Percentiles rank a stretch among this genome's conserved stretches.
These are phyloP conservation scores for Hyposmocoma kahamanoa DNA, from an alignment of 1,140 invertebrate genomes.

Conservation along the genomic window DNA sequence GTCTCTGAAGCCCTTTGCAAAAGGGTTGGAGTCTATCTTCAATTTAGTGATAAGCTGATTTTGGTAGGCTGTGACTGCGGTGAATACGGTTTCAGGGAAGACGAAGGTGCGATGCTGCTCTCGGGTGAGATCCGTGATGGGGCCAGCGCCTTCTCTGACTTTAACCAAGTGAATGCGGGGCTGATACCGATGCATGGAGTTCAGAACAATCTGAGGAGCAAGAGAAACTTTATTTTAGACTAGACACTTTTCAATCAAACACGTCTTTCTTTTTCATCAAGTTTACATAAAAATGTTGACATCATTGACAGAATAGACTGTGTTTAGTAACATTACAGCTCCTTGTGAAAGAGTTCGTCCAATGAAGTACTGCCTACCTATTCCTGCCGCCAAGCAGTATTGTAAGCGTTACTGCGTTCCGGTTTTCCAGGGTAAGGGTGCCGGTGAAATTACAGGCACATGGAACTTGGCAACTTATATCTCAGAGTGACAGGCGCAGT, in stretches of 20 bases:
- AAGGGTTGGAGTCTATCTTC: constrained; percentile 96
- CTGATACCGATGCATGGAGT: constrained; percentile 99
- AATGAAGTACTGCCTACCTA: too few relatives aligned
- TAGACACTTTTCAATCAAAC: not conserved
- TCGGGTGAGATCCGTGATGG: constrained; percentile 83
- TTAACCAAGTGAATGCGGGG: constrained; percentile 94
- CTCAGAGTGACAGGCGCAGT: too few relatives aligned
- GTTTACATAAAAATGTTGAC: too few relatives aligned
- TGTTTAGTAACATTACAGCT: too few relatives aligned
- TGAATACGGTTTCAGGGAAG: constrained; percentile 98
- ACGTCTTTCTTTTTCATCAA: too few relatives aligned
- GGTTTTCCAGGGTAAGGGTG: too few relatives aligned
- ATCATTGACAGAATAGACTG: too few relatives aligned
- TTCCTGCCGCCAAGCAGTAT: too few relatives aligned
- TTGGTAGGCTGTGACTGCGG: constrained; percentile 98
- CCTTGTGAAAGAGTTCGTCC: too few relatives aligned
- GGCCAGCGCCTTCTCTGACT: constrained; percentile 70
- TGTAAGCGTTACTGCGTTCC: too few relatives aligned
- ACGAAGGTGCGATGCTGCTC: constrained; percentile 91
- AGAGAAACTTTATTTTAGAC: constrained; percentile 4
- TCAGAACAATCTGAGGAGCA: constrained; percentile 91
- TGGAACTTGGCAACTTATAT: too few relatives aligned
- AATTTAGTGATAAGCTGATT: constrained; percentile 97
- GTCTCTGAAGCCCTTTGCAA: constrained; percentile 95
- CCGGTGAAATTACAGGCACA: too few relatives aligned